phyloP scores from a whole-genome alignment of 2,888 invertebrate species.

The Sicus ferrugineus region DNA sequence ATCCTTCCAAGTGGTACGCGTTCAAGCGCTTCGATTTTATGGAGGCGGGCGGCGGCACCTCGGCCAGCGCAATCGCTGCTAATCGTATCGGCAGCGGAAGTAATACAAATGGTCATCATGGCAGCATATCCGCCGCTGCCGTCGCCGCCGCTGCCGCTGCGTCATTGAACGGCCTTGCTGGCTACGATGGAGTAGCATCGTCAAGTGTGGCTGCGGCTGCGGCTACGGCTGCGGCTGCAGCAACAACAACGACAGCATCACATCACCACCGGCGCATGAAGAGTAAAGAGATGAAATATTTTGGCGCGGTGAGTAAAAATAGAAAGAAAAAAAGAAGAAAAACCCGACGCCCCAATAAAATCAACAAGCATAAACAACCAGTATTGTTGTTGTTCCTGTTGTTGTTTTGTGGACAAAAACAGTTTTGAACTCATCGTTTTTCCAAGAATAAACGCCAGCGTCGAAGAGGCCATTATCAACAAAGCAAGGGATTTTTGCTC shows the following conservation, averaged over 20 bases:
- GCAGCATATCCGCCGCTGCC: slow-evolving; percentile 34
- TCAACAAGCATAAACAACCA: slow-evolving; percentile 25
- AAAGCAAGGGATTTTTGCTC: slow-evolving; percentile 15
- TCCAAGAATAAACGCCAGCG: slow-evolving; percentile 18
- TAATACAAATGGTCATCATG: slow-evolving; percentile 18
- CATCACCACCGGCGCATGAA: slow-evolving; percentile 58
- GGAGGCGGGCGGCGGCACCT: slow-evolving; percentile 58
- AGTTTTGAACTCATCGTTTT: slow-evolving; percentile 15
- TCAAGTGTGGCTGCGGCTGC: slow-evolving; percentile 35
- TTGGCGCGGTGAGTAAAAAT: slow-evolving; percentile 59
- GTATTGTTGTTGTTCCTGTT: slow-evolving; percentile 8
- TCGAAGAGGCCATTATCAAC: slow-evolving; percentile 14
- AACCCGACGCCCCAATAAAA: slow-evolving; percentile 39
- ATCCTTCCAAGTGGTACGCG: slow-evolving; percentile 63
- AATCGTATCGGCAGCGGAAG: slow-evolving; percentile 30
- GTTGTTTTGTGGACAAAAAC: slow-evolving; percentile 1
- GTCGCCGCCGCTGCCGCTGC: slow-evolving; percentile 38
- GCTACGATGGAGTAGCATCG: slow-evolving; percentile 6
- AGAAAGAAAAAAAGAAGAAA: background rate
- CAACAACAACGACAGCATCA: slow-evolving; percentile 47
- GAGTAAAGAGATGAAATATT: slow-evolving; percentile 62
- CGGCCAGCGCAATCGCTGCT: slow-evolving; percentile 43
- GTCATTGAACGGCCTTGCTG: slow-evolving; percentile 43
- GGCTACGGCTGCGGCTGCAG: slow-evolving; percentile 42
- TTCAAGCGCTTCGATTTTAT: slow-evolving; percentile 62